Percentiles rank a stretch among this genome's conserved stretches.
phyloP scores from a whole-genome alignment of 2,113 vertebrate species.

The Catharus minimus region DNA sequence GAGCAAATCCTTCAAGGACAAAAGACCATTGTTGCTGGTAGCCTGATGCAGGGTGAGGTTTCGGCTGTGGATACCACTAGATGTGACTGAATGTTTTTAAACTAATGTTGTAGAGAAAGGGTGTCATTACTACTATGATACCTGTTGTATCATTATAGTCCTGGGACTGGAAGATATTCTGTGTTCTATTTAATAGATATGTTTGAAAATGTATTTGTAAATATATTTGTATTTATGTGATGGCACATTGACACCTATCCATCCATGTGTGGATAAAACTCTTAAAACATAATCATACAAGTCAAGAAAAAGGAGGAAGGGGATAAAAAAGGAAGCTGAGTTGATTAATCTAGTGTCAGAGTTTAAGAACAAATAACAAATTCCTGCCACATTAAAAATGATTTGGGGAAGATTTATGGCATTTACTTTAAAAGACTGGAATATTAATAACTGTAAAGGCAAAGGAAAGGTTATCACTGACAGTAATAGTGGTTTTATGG shows the following conservation, averaged over 20 bases:
- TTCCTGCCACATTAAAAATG: neutral
- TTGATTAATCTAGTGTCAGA: neutral
- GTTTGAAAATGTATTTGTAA: neutral
- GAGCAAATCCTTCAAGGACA: neutral
- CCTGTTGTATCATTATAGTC: neutral
- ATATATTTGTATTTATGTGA: neutral
- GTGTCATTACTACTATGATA: rapidly evolving
- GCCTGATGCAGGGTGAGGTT: neutral
- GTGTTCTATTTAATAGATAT: neutral
- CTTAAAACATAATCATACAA: neutral
- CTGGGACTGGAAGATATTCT: neutral
- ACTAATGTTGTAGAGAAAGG: neutral
- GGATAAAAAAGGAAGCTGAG: neutral
- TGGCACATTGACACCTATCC: neutral
- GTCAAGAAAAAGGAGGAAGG: neutral
- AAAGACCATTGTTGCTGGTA: neutral
- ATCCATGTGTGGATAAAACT: neutral
- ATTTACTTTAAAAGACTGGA: constrained; percentile 8
- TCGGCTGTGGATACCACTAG: neutral
- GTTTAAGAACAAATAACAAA: neutral
- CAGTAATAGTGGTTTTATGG: neutral
- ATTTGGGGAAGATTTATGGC: neutral
- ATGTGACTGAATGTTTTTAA: neutral
- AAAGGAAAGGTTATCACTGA: constrained; percentile 9
- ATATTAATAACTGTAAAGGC: constrained; percentile 8